phyloP scores from a whole-genome alignment of 2,888 invertebrate species.

The Phalangium opilio region DNA sequence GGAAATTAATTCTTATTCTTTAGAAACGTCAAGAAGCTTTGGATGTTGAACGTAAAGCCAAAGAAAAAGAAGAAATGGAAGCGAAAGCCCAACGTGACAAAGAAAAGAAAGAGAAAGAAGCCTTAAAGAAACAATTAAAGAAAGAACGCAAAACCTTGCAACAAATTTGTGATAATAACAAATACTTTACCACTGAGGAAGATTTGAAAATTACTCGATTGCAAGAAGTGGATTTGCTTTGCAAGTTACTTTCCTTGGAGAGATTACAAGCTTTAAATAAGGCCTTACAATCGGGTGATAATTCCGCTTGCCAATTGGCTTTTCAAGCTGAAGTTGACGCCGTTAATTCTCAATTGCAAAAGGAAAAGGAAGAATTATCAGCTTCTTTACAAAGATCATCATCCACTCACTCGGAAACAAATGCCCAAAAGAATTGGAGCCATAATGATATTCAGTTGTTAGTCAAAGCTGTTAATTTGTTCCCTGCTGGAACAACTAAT shows the following conservation, averaged over 20 bases:
- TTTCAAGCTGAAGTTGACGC: constrained; percentile 43
- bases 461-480: constrained; percentile 92
- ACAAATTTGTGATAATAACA: constrained; percentile 18
- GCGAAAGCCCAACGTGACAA: constrained; percentile 22
- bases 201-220: constrained; percentile 62
- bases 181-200: constrained; percentile 47
- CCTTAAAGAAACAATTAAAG: constrained; percentile 64
- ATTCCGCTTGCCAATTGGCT: constrained; percentile 42
- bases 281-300: constrained; percentile 27
- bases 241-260: constrained; percentile 47
- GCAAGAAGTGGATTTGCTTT: constrained; percentile 81
- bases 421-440: constrained; percentile 47
- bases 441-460: constrained; percentile 71
- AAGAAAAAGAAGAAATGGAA: constrained; percentile 35
- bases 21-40: constrained; percentile 31
- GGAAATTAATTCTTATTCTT: constrained; percentile 3
- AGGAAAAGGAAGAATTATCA: constrained; percentile 42
- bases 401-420: constrained; percentile 6
- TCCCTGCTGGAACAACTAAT: constrained; percentile 73
- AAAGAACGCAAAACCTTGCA: constrained; percentile 56
- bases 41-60: constrained; percentile 56
- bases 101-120: constrained; percentile 25
- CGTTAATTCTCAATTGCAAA: constrained; percentile 58
- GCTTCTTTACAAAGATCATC: constrained; percentile 20
- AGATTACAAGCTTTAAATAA: constrained; percentile 55